Conservation (phyloP, 2,888 invertebrate species). For the Patella pellucida region DNA sequence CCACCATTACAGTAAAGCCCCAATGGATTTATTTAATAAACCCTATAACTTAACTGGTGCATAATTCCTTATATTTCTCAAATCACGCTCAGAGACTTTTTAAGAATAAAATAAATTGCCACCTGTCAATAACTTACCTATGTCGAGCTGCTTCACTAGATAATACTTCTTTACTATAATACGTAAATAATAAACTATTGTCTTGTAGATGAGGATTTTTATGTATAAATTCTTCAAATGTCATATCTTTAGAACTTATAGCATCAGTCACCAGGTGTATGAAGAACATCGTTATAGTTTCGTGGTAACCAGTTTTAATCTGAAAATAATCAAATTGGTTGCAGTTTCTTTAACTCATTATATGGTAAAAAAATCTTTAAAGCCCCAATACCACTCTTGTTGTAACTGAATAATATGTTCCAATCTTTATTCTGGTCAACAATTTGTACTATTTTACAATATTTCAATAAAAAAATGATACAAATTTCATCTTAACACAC, state of each 20-base stretch:
- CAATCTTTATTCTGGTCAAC: too few relatives aligned
- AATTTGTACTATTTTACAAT: too few relatives aligned
- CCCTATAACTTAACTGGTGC: too few relatives aligned
- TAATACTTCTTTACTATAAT: conserved; percentile 55
- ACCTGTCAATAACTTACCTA: conserved; percentile 40
- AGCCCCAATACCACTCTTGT: too few relatives aligned
- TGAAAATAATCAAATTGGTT: conserved; percentile 33
- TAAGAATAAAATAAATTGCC: neutral
- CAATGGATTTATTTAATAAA: too few relatives aligned
- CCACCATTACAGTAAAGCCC: too few relatives aligned
- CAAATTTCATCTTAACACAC: too few relatives aligned
- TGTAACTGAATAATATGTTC: too few relatives aligned
- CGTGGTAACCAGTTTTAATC: conserved; percentile 65
- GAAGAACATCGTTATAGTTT: conserved; percentile 68
- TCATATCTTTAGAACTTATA: conserved; percentile 36
- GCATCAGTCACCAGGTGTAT: conserved; percentile 62
- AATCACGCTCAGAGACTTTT: neutral
- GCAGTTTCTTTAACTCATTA: too few relatives aligned
- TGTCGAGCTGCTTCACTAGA: conserved; percentile 47
- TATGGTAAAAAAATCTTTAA: too few relatives aligned
- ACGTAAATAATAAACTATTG: conserved; percentile 49
- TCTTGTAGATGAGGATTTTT: conserved; percentile 53
- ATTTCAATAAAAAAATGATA: too few relatives aligned
- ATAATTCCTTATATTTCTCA: neutral
- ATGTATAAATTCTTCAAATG: conserved; percentile 64